phyloP scores from a whole-genome alignment of 2,113 vertebrate species.

The Odontesthes bonariensis region DNA sequence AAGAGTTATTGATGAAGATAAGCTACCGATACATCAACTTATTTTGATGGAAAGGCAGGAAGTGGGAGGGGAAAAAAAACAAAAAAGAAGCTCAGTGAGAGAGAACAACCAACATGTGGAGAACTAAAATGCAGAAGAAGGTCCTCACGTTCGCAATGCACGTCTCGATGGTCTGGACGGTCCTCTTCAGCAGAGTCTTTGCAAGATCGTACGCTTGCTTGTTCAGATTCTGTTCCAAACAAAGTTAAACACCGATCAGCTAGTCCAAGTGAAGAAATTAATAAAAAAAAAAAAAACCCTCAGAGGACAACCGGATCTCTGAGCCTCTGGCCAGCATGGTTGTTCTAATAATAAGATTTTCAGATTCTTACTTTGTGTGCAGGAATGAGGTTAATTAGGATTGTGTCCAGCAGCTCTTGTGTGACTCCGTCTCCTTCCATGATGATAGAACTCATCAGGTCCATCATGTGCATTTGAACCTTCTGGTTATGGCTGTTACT shows the following conservation, averaged over 20 bases:
- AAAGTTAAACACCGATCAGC: constrained; percentile 6
- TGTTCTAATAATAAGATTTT: not conserved
- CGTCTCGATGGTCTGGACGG: constrained; percentile 96
- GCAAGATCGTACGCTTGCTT: constrained; percentile 98
- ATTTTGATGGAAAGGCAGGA: not conserved
- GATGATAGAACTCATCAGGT: constrained; percentile 99
- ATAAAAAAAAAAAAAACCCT: not conserved
- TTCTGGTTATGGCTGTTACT: constrained; percentile 99
- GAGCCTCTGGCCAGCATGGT: not conserved
- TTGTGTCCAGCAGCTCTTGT: constrained; percentile 97
- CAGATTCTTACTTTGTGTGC: constrained; percentile 89
- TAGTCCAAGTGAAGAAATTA: not conserved
- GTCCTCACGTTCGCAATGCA: constrained; percentile 97
- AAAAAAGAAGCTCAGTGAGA: not conserved
- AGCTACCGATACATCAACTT: not conserved
- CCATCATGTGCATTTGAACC: constrained; percentile 99
- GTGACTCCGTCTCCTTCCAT: constrained; percentile 99
- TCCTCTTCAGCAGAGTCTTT: constrained; percentile 97
- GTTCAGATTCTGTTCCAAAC: constrained; percentile 92
- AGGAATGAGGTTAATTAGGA: constrained; percentile 99
- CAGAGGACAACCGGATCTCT: no score
- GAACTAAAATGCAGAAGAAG: not conserved
- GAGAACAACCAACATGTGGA: not conserved
- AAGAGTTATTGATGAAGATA: not conserved
- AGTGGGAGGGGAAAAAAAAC: not conserved